phyloP scores from a whole-genome alignment of 2,797 vertebrate genomes.

The Chelon auratus region DNA sequence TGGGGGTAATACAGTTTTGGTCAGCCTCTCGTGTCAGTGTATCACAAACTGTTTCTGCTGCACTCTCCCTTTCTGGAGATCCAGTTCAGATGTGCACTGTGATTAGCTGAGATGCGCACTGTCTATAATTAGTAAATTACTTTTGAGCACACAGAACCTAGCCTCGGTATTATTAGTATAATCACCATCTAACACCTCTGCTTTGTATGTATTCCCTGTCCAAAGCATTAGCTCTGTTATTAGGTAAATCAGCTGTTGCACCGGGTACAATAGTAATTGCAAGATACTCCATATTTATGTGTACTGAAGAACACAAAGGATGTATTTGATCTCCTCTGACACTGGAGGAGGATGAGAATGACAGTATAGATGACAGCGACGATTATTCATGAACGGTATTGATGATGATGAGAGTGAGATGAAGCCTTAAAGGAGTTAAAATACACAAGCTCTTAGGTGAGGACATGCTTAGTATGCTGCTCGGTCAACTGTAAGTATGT shows the following conservation, averaged over 20 bases:
- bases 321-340: not conserved
- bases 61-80: constrained; percentile 12
- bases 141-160: constrained; percentile 21
- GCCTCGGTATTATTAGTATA: constrained; percentile 30
- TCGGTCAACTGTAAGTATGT: not conserved
- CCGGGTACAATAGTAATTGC: constrained; percentile 17
- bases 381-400: not conserved
- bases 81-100: constrained; percentile 12
- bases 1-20: not conserved
- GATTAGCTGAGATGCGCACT: constrained; percentile 36
- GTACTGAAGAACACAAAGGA: not conserved
- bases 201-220: constrained; percentile 24
- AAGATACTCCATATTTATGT: constrained; percentile 2
- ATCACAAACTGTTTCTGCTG: constrained; percentile 1
- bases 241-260: constrained; percentile 25
- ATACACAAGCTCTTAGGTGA: not conserved
- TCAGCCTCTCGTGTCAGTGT: not conserved
- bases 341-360: constrained; percentile 6
- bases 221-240: constrained; percentile 32
- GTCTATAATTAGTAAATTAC: constrained; percentile 34
- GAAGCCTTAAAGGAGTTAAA: not conserved
- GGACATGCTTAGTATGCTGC: not conserved
- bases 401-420: not conserved
- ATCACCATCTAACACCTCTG: constrained; percentile 37
- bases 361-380: not conserved